These are phyloP conservation scores for Quiscalus mexicanus DNA, from an alignment of 2,113 vertebrate genomes.

Conservation along the genomic window DNA sequence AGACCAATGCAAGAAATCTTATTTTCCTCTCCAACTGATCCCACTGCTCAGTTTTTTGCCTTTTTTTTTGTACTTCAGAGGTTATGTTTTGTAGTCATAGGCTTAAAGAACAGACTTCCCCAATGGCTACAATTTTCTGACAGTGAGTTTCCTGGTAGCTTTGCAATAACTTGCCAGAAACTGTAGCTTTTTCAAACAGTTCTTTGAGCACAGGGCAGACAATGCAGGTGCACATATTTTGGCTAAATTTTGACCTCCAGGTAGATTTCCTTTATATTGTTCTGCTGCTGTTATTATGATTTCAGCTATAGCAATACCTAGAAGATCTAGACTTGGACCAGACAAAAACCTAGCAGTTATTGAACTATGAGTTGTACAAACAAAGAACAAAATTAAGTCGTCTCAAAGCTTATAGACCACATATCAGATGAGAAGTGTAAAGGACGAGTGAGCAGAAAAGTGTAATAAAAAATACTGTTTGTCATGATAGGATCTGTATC, in stretches of 20 bases:
- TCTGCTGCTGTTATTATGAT: neutral
- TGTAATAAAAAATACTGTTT: neutral
- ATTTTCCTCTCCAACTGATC: neutral
- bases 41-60: neutral
- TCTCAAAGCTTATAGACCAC: neutral
- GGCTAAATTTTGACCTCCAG: neutral
- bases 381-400: neutral
- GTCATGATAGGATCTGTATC: neutral
- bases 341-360: neutral
- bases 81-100: neutral
- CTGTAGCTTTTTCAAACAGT: neutral
- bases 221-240: neutral
- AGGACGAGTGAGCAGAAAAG: neutral
- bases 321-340: neutral
- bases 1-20: neutral
- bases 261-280: neutral
- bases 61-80: neutral
- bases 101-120: neutral
- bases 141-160: neutral
- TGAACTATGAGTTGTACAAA: neutral
- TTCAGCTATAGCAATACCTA: neutral
- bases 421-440: neutral
- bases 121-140: neutral
- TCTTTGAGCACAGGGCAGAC: neutral
- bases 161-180: neutral